phyloP scores from a whole-genome alignment of 2,888 invertebrate species.

The Synanthedon myopaeformis region DNA sequence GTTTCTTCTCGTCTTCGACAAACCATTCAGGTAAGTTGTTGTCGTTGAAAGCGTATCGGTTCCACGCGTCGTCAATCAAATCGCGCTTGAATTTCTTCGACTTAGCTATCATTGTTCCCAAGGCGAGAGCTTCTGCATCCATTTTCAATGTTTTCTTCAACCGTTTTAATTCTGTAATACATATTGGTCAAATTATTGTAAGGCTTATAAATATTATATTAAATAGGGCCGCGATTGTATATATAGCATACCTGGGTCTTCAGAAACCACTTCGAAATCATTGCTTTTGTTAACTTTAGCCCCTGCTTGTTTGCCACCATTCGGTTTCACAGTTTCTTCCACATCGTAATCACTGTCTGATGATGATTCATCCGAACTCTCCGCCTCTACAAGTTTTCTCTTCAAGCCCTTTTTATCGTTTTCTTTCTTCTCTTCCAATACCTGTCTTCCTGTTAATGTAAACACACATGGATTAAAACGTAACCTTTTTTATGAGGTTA shows the following conservation, averaged over 20 bases:
- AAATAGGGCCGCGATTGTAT: background rate
- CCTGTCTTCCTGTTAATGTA: slow-evolving; percentile 35
- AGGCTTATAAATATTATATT: background rate
- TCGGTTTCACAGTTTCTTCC: slow-evolving; percentile 38
- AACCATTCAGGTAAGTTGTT: slow-evolving; percentile 96
- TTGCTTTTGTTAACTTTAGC: slow-evolving; percentile 65
- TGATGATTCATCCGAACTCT: slow-evolving; percentile 51
- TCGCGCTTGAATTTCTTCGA: slow-evolving; percentile 93
- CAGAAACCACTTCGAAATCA: slow-evolving; percentile 75
- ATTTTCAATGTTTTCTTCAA: slow-evolving; percentile 76
- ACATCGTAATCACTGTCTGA: slow-evolving; percentile 64
- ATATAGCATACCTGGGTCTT: slow-evolving; percentile 55
- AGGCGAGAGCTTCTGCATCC: slow-evolving; percentile 88
- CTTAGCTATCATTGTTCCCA: slow-evolving; percentile 91
- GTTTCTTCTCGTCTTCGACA: slow-evolving; percentile 90
- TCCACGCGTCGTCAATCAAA: slow-evolving; percentile 91
- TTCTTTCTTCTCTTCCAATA: slow-evolving; percentile 27
- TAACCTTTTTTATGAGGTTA: background rate
- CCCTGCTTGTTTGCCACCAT: slow-evolving; percentile 17
- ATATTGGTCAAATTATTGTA: background rate
- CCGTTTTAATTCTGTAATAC: slow-evolving; percentile 50
- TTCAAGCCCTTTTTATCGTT: slow-evolving; percentile 18
- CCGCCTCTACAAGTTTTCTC: slow-evolving; percentile 40
- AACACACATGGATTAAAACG: too few species aligned
- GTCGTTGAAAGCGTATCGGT: slow-evolving; percentile 93